A percentile compares a stretch with the other conserved stretches of the same genome.
Evolutionary conservation across 2,797 vertebrate genomes (phyloP).

Genomic region (Ptychobarbus kaznakovi): DNA sequence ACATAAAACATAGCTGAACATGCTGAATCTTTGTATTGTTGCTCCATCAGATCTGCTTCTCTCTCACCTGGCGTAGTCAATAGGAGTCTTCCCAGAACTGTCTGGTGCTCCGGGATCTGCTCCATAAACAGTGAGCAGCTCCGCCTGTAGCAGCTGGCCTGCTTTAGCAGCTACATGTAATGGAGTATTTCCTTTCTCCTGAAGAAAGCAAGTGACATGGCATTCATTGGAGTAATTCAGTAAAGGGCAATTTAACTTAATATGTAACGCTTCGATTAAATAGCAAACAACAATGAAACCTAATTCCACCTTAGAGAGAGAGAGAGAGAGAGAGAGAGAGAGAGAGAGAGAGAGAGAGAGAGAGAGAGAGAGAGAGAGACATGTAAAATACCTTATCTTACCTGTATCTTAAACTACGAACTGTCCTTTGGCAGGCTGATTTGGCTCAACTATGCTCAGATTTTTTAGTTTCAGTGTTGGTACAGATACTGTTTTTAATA

Average conservation of each 20-base stretch:
- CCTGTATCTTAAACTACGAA: not conserved
- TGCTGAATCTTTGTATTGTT: not conserved
- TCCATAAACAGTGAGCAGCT: slow-evolving; percentile 93
- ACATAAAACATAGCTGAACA: not conserved
- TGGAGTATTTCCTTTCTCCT: slow-evolving; percentile 98
- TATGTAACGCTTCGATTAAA: not conserved
- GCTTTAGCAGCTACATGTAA: slow-evolving; percentile 96
- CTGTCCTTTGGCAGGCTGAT: not conserved
- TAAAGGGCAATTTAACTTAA: not conserved
- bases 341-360: no score
- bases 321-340: no score
- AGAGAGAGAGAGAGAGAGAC: no score
- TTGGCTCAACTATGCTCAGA: not conserved
- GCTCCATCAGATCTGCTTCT: not conserved
- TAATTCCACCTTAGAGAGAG: not conserved
- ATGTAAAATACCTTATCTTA: not conserved
- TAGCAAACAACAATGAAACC: not conserved
- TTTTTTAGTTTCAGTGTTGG: not conserved
- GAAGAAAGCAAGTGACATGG: not conserved
- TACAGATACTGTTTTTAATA: not conserved
- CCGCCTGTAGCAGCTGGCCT: slow-evolving; percentile 92
- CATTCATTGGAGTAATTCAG: not conserved
- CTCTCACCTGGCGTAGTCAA: slow-evolving; percentile 91
- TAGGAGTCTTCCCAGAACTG: slow-evolving; percentile 91
- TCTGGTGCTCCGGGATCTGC: slow-evolving; percentile 96